A percentile compares a stretch with the other conserved stretches of the same genome.
phyloP scores from a whole-genome alignment of 92 coral and sea anemone genomes.

The Palythoa grandiflora region DNA sequence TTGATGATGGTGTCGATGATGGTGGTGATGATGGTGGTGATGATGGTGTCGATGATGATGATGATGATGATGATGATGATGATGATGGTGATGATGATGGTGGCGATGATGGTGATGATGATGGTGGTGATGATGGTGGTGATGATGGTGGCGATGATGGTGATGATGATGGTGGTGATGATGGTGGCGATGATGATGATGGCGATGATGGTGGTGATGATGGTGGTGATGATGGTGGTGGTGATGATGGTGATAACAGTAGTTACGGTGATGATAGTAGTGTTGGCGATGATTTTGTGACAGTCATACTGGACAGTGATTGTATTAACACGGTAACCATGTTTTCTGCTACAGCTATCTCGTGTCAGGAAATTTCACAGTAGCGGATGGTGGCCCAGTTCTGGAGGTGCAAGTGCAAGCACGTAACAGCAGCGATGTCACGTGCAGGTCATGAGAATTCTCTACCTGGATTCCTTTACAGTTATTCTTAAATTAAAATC shows the following conservation, averaged over 20 bases:
- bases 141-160: neutral
- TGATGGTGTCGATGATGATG: neutral
- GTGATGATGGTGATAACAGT: too few relatives aligned
- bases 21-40: neutral
- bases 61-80: neutral
- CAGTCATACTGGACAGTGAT: neutral
- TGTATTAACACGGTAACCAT: neutral
- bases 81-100: neutral
- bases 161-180: neutral
- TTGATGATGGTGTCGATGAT: too few relatives aligned
- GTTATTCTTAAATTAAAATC: too few relatives aligned
- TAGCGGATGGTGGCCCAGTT: constrained; percentile 79
- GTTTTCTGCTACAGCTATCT: constrained; percentile 61
- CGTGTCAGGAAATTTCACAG: constrained; percentile 75
- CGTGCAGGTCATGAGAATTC: neutral
- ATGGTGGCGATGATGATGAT: neutral
- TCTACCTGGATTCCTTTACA: neutral
- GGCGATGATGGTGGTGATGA: neutral
- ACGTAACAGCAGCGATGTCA: constrained; percentile 4
- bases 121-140: neutral
- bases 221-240: too few relatives aligned
- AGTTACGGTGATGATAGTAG: neutral
- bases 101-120: neutral
- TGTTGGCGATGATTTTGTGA: neutral
- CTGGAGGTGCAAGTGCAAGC: constrained; percentile 17